phyloP scores from a whole-genome alignment of 1,140 invertebrate genomes.

The Drosophila carrolli region DNA sequence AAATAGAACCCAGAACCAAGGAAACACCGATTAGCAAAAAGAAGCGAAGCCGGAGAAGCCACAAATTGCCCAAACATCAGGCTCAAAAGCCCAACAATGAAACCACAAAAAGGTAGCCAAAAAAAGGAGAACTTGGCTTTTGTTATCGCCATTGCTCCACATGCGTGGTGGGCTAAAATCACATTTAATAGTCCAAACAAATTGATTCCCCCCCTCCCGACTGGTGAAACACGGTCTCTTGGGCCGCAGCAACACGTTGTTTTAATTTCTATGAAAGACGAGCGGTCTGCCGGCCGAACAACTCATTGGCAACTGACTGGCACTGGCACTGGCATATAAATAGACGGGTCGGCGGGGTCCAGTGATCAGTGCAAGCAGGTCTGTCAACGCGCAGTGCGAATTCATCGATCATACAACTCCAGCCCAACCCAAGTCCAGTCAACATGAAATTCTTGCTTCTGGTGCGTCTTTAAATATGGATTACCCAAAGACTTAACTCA shows the following conservation, averaged over 20 bases:
- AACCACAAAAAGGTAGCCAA: conserved; percentile 50
- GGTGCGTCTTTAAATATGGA: conserved; percentile 51
- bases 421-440: conserved; percentile 23
- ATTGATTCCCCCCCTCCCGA: conserved; percentile 59
- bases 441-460: conserved; percentile 79
- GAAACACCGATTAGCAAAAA: conserved; percentile 53
- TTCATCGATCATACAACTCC: conserved; percentile 58
- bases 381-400: conserved; percentile 54
- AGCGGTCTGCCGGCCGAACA: conserved; percentile 34
- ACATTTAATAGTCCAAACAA: conserved; percentile 80
- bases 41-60: conserved; percentile 33
- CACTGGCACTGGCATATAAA: conserved; percentile 61
- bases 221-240: conserved; percentile 30
- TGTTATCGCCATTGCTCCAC: conserved; percentile 55
- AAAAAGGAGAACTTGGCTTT: conserved; percentile 34
- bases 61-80: conserved; percentile 49
- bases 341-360: conserved; percentile 55
- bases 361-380: conserved; percentile 65
- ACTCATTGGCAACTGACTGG: conserved; percentile 16
- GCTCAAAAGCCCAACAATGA: conserved; percentile 43
- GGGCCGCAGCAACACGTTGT: conserved; percentile 41
- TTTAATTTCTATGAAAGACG: conserved; percentile 73
- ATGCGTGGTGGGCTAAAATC: conserved; percentile 75
- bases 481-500: conserved; percentile 23
- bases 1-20: conserved; percentile 69